Base-by-base conservation (phyloP, 2,113 vertebrate species). In the Prinia subflava region DNA sequence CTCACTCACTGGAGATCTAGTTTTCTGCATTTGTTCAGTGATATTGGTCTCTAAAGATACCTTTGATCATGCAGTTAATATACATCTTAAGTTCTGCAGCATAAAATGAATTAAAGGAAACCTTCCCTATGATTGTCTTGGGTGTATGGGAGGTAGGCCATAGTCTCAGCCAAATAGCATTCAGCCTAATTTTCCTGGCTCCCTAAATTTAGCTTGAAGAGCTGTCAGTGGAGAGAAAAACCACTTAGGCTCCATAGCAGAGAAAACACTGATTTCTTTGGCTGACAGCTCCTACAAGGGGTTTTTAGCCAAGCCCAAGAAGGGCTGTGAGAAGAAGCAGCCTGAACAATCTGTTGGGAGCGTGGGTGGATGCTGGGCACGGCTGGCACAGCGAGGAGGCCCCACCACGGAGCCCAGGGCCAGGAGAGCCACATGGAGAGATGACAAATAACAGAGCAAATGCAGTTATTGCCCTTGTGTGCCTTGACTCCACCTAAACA, bases 211-310 rank as follows among this genome's bases (percentile, higher is more conserved):
- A 91, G 49, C 87, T 69, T 92, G 87, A 89, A 91, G 85, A 85
- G 41, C 94, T 96, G 89, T 96, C 91, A 95, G 69, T 87, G 39
- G 67, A 95, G 44, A 57, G 49, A 74, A 88, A 96, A 93, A 22
- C 8, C 86, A 92, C 94, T 95, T 96, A 96, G 84, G 74, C 68
- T 87, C 47, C 50, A 82, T 74, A 71, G 89, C 92, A 87, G 75
- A 86, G 82, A 94, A 94, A 94, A 94, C 79, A 96, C 84, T 94
- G 39, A 89, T 96, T 95, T 93, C 74, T 95, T 95, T 83, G 82
- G 75, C 92, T 94, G 90, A 82, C 90, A 91, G 52, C 59, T 88
- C 74, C 71, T 95, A 55, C 86, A 83, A 83, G 60, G 69, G 17
- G 0, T 68, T 91, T 85, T 83, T 59, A 88, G 71, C 71, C 59